Base-by-base conservation (phyloP, 2,797 vertebrate genomes). In the Danio aesculapii region DNA sequence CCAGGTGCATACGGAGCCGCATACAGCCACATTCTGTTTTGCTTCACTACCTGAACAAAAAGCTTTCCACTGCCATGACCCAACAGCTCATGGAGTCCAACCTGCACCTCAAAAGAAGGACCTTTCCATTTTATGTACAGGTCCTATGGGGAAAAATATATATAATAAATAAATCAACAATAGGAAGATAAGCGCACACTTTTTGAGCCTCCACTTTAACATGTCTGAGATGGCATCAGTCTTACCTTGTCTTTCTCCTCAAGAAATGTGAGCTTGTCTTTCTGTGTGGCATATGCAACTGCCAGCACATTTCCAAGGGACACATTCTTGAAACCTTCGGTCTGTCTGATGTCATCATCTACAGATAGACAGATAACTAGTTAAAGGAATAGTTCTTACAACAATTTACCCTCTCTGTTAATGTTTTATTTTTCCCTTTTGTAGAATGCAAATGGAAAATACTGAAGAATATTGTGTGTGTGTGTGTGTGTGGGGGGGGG, bases 1-100 rank as follows among this genome's bases (percentile, higher is more conserved):
- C 30, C 30, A 30, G 30, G 30, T 30, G 30, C 30, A 30, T 1
- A 30, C 30, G 30, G 30, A 30, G 30, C 30, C 30, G 3, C 30
- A 21, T 1, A 9, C 49, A 21, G 9, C 0, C 44, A 21, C 21
- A 57, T 57, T 16, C 12, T 21, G n/a, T 30, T 30, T 9, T 57
- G 13, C 11, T 47, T 53, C 14, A 53, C 85, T 53, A 97, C 97
- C 96, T 97, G 93, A 19, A 96, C 94, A 64, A 98, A 97, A 59
- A 98, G 94, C 84, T 98, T 98, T 10, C 97, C 97, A 0, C 97
- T 98, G 81, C 97, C 97, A 0, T 98, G 97, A 7, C 97, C 97
- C 85, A 98, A 75, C 77, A 98, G 92, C 86, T 98, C 97, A 0
- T 98, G 97, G 8, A 98, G 95, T 14, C 97, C 97, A 46, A 98